Percentiles rank a stretch among this genome's conserved stretches.
Conservation (phyloP, 1,140 invertebrate genomes). For the Formica selysi region DNA sequence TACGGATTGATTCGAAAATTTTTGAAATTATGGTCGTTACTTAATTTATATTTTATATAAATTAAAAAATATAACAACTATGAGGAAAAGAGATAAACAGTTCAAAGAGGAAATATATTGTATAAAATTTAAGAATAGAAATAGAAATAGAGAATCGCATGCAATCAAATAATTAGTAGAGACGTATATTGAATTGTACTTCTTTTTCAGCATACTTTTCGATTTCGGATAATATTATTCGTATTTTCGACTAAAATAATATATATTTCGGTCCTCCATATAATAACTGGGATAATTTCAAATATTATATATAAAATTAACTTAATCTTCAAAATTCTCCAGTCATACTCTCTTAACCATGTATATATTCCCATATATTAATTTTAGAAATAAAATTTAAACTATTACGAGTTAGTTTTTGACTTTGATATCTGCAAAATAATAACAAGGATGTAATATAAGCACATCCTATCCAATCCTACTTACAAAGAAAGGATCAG, state of each 20-base stretch:
- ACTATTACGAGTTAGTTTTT: too few species aligned
- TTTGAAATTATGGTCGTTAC: not conserved
- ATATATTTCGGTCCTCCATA: not conserved
- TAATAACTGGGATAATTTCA: not conserved
- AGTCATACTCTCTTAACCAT: too few species aligned
- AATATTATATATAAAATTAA: too few species aligned
- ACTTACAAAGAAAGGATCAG: too few species aligned
- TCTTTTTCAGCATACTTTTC: conserved; percentile 73
- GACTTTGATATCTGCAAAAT: too few species aligned
- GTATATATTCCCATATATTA: too few species aligned
- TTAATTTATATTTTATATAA: conserved; percentile 17
- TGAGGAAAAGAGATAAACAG: conserved; percentile 23
- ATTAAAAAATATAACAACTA: not conserved
- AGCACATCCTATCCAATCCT: too few species aligned
- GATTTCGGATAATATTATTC: conserved; percentile 13
- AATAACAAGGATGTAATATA: too few species aligned
- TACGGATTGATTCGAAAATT: not conserved
- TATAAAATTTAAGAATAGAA: conserved; percentile 47
- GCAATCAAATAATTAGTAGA: conserved; percentile 58
- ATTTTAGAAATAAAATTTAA: too few species aligned
- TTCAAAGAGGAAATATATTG: conserved; percentile 43
- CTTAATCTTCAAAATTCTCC: too few species aligned
- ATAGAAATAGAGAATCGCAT: conserved; percentile 59
- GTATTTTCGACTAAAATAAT: conserved; percentile 6
- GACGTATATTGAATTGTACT: conserved; percentile 70